Evolutionary conservation across 1,140 invertebrate species (phyloP), one percentile per base, ranked within the genome.

Genomic region (Ruditapes philippinarum): DNA sequence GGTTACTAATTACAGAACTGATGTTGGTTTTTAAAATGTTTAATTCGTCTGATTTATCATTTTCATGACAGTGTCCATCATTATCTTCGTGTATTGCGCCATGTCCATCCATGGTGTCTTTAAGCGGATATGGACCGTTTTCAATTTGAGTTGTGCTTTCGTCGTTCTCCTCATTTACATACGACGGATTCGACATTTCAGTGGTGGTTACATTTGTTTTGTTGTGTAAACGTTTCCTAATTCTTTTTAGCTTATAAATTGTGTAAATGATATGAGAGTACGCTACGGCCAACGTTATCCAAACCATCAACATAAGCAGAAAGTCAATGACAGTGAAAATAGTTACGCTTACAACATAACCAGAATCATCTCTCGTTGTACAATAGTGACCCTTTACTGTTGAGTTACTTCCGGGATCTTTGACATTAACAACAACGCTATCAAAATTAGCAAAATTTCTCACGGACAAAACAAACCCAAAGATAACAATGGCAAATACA

Each of bases 241-340:
- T 17, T 38, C 17, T 70, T 33, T 70, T 36, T 70, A 70, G 38
- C 22, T 38, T 70, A 70, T 19, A 38, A 28, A 81, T 9, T 9
- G 79, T 81, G 57, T n/a, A 81, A 62, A 81, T 81, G 31, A 81
- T 81, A 36, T 65, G 79, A 19, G 54, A 40, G n/a, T 81, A 81
- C n/a, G 54, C 36, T 1, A 65, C 36, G 7, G 33, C 51, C 14
- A 81, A 9, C 17, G 79, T 81, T 22, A 81, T 1, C 54, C 54
- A 81, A 65, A 81, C 19, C n/a, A 81, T 62, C 14, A 81, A 65
- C 1, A 81, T 12, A 4, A 62, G 19, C 5, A 81, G 33, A 54
- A 65, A 62, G 60, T 81, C 79, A 28, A 81, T 54, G 14, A 40
- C n/a, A 28, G 45, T 45, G 28, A 84, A 84, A 0, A 84, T 0